Evolutionary conservation across 2,888 invertebrate genomes (phyloP).

Genomic region (Parascotia fuliginaria): DNA sequence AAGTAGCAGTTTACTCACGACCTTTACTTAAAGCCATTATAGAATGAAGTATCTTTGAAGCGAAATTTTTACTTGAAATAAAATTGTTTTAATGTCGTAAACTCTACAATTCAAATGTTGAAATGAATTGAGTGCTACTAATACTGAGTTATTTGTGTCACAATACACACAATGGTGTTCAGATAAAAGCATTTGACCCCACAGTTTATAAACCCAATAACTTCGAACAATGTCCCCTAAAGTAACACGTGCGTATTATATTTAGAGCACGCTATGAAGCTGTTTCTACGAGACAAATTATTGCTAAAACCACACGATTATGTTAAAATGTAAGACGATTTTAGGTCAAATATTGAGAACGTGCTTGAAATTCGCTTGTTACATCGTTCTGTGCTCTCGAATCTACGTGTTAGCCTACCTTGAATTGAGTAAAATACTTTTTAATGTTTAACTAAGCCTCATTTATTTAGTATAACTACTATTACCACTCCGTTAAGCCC

Average conservation of each 20-base stretch:
- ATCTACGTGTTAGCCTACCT: constrained; percentile 27
- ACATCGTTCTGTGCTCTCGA: constrained; percentile 15
- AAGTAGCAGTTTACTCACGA: constrained; percentile 14
- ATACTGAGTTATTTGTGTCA: constrained; percentile 22
- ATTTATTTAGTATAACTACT: constrained; percentile 16
- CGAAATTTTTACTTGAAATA: no score
- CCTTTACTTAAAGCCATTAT: constrained; percentile 16
- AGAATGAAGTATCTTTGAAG: background rate
- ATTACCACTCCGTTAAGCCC: constrained; percentile 17
- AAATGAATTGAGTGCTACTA: constrained; percentile 1
- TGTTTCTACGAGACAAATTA: constrained; percentile 11
- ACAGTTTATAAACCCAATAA: constrained; percentile 54
- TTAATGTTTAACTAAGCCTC: constrained; percentile 21
- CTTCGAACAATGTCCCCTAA: constrained; percentile 64
- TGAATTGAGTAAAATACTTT: constrained; percentile 23
- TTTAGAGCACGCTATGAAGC: constrained; percentile 56
- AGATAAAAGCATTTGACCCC: constrained; percentile 71
- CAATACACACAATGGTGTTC: constrained; percentile 45
- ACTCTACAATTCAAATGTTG: constrained; percentile 6
- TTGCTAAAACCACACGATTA: constrained; percentile 13
- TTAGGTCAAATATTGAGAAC: constrained; percentile 21
- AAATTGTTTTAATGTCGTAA: background rate
- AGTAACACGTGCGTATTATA: constrained; percentile 71
- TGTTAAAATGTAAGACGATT: constrained; percentile 11
- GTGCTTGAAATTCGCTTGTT: constrained; percentile 10